Conservation (phyloP, 2,797 vertebrate species). For the Chaunax sp. region DNA sequence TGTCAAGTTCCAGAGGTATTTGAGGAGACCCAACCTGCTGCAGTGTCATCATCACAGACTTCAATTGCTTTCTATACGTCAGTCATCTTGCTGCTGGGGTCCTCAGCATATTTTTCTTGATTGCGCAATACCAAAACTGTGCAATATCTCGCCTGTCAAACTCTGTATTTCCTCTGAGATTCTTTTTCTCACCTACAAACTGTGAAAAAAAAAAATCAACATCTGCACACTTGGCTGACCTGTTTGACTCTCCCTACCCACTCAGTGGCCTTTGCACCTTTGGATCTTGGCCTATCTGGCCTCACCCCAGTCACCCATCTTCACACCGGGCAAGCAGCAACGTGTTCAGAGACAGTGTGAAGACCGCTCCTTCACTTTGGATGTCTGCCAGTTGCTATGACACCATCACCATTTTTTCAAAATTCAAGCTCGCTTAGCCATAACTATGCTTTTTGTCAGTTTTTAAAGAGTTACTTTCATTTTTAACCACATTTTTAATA, state of each 20-base stretch:
- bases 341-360: slow-evolving; percentile 28
- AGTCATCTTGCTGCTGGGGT: slow-evolving; percentile 8
- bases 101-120: slow-evolving; percentile 16
- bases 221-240: slow-evolving; percentile 39
- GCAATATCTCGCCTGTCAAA: slow-evolving; percentile 22
- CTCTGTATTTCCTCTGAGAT: slow-evolving; percentile 20
- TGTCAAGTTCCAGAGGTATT: slow-evolving; percentile 2
- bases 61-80: slow-evolving; percentile 38
- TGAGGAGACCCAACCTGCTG: background rate
- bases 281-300: slow-evolving; percentile 1
- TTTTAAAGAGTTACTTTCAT: slow-evolving; percentile 24
- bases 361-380: slow-evolving; percentile 42
- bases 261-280: slow-evolving; percentile 21
- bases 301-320: slow-evolving; percentile 5
- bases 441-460: slow-evolving; percentile 7
- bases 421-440: slow-evolving; percentile 23
- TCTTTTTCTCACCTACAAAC: slow-evolving; percentile 20
- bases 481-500: slow-evolving; percentile 12
- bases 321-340: slow-evolving; percentile 8
- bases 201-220: slow-evolving; percentile 32
- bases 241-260: background rate
- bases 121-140: slow-evolving; percentile 24
- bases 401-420: slow-evolving; percentile 48
- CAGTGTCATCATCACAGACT: slow-evolving; percentile 10
- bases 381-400: slow-evolving; percentile 62